Base-by-base conservation (phyloP, 2,797 vertebrate species). In the Lacerta agilis region DNA sequence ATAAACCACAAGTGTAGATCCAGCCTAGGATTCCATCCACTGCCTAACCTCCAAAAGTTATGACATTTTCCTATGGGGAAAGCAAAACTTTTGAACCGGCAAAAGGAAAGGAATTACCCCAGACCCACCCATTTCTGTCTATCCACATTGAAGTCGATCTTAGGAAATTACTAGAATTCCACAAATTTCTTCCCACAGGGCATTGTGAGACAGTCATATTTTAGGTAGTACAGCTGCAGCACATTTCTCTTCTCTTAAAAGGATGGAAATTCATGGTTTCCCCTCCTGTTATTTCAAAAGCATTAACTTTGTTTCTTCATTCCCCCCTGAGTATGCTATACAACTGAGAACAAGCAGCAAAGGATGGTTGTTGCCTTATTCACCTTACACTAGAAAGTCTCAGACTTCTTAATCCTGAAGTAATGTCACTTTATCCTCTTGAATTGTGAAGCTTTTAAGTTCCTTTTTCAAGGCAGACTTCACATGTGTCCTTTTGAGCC, bases 331-430 rank as follows among this genome's bases (percentile, higher is more conserved):
- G 55, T 45, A 64, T 64, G 79, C 7, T 18, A 18, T 15, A 79
- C 20, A 67, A 0, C 79, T 20, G 88, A 58, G 36, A 45, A 2
- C 55, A 69, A 2, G 33, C 41, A 71, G 11, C 33, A 77, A 8
- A 1, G 5, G 82, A 0, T 17, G 80, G 72, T 0, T 76, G 41
- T 3, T 43, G 25, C 3, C 1, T 87, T 0, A 0, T 83, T 86
- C 17, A 90, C 2, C 11, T 90, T 76, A 33, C 27, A 66, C 4
- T 79, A 38, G 73, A 94, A 89, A 43, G 49, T 90, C 86, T 49
- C 3, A 49, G 5, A 0, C 1, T 76, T 92, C 88, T 87, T 88
- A 87, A 87, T 41, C 6, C 3, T 90, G 13, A 29, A 10, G 3
- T 85, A 91, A 64, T 0, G 36, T 25, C 15, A 23, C 49, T 45